Conservation (phyloP, 53 echinoderm and acorn worm genomes). For the Antedon mediterranea region DNA sequence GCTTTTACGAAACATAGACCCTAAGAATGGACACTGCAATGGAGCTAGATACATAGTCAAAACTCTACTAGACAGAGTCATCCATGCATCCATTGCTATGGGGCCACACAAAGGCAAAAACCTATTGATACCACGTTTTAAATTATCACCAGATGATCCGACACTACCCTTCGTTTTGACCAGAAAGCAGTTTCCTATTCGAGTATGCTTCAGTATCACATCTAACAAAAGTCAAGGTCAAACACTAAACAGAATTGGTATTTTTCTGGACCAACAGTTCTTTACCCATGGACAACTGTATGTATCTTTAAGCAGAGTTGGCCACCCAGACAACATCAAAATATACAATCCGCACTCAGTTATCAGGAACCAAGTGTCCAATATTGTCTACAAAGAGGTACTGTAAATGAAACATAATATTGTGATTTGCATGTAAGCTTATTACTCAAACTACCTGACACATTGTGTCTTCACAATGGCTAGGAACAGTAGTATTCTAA, state of each 20-base stretch:
- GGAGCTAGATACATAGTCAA: conserved; percentile 2
- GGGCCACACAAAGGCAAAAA: conserved; percentile 6
- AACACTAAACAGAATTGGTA: conserved; percentile 9
- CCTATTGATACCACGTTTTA: conserved; percentile 7
- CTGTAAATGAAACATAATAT: no score
- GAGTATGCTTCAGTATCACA: conserved; percentile 8
- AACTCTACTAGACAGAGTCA: background rate
- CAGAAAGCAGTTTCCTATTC: conserved; percentile 21
- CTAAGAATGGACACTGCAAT: conserved; percentile 1
- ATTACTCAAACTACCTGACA: no score
- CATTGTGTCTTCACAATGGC: no score
- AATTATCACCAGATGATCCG: conserved; percentile 1
- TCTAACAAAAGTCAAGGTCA: conserved; percentile 18
- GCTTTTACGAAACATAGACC: background rate
- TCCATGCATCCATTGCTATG: conserved; percentile 1
- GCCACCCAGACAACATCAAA: no score
- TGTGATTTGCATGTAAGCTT: no score
- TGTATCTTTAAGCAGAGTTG: conserved; percentile 8
- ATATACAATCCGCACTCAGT: no score
- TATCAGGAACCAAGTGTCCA: no score
- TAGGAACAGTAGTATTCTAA: no score
- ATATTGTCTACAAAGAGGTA: no score
- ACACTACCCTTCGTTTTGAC: conserved; percentile 3
- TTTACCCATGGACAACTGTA: conserved; percentile 19
- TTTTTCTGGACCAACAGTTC: background rate